A percentile compares a stretch with the other conserved stretches of the same genome.
phyloP scores from a whole-genome alignment of 2,888 invertebrate species.

The Eupithecia insigniata region DNA sequence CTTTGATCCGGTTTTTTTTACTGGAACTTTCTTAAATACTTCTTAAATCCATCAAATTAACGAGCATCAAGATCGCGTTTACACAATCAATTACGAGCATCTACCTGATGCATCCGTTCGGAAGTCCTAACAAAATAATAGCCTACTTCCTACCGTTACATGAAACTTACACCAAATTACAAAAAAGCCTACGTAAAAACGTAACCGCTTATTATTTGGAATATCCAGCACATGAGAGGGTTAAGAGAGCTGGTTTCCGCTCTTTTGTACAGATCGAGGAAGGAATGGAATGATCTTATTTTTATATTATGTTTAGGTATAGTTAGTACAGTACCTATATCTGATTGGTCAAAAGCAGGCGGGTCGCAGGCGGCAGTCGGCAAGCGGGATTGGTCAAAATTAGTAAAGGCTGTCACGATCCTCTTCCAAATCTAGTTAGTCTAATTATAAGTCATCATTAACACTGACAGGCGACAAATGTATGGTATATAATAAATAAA shows the following conservation, averaged over 20 bases:
- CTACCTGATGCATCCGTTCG: slow-evolving; percentile 77
- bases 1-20: neutral
- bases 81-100: slow-evolving; percentile 46
- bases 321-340: neutral
- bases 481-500: no score
- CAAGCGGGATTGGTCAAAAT: neutral
- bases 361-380: no score
- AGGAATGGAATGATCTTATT: slow-evolving; percentile 14
- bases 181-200: slow-evolving; percentile 58
- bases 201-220: slow-evolving; percentile 72
- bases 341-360: neutral
- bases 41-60: slow-evolving; percentile 19
- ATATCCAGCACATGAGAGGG: slow-evolving; percentile 63
- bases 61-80: slow-evolving; percentile 30
- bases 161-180: slow-evolving; percentile 53
- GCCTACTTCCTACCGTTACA: slow-evolving; percentile 75
- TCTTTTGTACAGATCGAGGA: slow-evolving; percentile 49
- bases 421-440: neutral
- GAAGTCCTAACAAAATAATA: slow-evolving; percentile 76
- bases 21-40: neutral
- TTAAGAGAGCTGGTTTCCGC: slow-evolving; percentile 71
- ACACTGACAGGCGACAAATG: neutral
- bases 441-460: neutral
- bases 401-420: neutral
- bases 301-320: slow-evolving; percentile 6